A percentile compares a stretch with the other conserved stretches of the same genome.
Conservation (phyloP, 2,797 vertebrate species). For the Agapornis canus region DNA sequence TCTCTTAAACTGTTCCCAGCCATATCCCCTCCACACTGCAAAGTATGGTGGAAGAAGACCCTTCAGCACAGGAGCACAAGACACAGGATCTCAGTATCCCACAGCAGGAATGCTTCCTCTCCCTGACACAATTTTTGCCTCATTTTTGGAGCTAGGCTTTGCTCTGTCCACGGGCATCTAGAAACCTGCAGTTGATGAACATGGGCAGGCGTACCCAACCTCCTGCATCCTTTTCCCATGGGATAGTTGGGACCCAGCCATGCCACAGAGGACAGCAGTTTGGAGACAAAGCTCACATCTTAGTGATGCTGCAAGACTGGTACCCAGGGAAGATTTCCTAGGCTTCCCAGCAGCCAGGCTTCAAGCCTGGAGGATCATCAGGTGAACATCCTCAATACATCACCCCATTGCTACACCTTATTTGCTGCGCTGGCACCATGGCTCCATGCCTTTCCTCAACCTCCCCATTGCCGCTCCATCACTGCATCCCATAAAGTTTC, state of each 20-base stretch:
- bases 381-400: no score
- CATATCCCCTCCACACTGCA: background rate
- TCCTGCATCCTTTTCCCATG: background rate
- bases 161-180: background rate
- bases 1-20: background rate
- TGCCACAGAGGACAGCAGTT: fast-evolving
- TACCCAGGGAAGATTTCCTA: background rate
- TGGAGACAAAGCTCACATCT: background rate
- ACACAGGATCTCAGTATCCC: constrained; percentile 6
- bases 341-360: background rate
- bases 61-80: background rate
- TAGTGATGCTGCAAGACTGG: background rate
- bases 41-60: background rate
- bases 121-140: background rate
- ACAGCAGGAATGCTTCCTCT: background rate
- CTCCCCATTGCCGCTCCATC: background rate
- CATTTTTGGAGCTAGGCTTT: background rate
- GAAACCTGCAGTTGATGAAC: background rate
- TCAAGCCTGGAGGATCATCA: background rate
- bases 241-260: fast-evolving
- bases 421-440: background rate
- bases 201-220: fast-evolving
- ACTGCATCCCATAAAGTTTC: background rate
- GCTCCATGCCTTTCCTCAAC: background rate
- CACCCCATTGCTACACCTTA: fast-evolving